Conservation (phyloP, 2,113 vertebrate genomes). For the Chaenocephalus aceratus region DNA sequence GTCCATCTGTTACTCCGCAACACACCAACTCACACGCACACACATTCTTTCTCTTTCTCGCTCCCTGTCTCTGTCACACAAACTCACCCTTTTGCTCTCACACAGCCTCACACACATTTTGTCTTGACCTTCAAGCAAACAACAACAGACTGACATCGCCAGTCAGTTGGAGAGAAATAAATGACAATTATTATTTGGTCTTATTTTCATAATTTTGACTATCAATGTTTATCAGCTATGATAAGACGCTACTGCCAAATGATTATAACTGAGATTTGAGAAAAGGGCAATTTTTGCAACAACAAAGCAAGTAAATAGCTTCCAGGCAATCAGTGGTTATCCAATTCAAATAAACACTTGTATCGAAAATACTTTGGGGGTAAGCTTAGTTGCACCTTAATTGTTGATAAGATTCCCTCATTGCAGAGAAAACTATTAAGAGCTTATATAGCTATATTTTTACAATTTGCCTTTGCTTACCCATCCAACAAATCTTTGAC, state of each 20-base stretch:
- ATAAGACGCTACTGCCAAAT: neutral
- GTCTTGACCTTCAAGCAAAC: constrained; percentile 34
- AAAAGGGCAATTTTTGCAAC: neutral
- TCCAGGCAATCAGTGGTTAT: neutral
- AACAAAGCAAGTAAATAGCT: neutral
- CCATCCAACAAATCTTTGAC: neutral
- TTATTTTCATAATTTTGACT: neutral
- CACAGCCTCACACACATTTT: constrained; percentile 2
- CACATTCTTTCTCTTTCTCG: constrained; percentile 10
- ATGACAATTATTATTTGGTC: neutral
- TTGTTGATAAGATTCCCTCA: neutral
- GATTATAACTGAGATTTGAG: neutral
- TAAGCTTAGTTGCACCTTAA: neutral
- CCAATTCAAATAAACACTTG: too few species aligned
- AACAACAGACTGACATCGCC: constrained; percentile 37
- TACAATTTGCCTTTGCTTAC: neutral
- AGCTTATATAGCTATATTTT: neutral
- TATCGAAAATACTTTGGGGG: too few species aligned
- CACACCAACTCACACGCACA: constrained; percentile 57
- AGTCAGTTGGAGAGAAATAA: neutral
- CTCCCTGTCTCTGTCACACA: constrained; percentile 15
- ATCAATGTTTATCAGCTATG: neutral
- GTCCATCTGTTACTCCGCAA: constrained; percentile 80
- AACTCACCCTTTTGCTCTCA: neutral
- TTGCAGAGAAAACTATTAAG: neutral